Evolutionary conservation across 2,113 vertebrate species (phyloP).

Genomic region (Terrapene triunguis): DNA sequence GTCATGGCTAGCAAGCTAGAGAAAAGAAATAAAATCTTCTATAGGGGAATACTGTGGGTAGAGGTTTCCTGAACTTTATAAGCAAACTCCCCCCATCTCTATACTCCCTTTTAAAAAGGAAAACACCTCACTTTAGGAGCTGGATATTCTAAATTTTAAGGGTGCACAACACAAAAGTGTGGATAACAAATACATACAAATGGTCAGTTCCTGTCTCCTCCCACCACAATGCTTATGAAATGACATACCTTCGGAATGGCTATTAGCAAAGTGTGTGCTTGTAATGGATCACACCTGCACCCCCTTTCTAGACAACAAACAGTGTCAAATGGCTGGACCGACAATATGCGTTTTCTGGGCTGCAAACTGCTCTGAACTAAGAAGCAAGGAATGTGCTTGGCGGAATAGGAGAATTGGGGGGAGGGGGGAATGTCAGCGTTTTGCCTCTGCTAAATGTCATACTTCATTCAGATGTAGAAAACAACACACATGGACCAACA

Average conservation of each 20-base stretch:
- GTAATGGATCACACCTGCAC: background rate
- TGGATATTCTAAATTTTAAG: background rate
- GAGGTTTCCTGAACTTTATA: background rate
- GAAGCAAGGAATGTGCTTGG: background rate
- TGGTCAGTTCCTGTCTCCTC: background rate
- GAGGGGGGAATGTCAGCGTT: background rate
- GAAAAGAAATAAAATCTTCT: background rate
- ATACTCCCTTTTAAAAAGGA: background rate
- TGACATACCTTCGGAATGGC: background rate
- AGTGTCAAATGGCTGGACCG: background rate
- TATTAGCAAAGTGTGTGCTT: background rate
- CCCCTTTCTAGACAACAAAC: background rate
- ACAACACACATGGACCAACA: background rate
- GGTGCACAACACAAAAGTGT: background rate
- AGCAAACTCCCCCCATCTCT: background rate
- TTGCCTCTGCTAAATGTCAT: background rate
- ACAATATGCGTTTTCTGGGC: background rate
- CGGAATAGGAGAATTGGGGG: background rate
- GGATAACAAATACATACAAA: background rate
- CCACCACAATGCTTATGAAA: background rate
- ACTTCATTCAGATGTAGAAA: conserved; percentile 5
- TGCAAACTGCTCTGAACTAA: background rate
- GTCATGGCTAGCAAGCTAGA: accelerated
- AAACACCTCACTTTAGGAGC: background rate
- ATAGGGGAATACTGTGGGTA: background rate